A percentile compares a stretch with the other conserved stretches of the same genome.
Evolutionary conservation across 2,113 vertebrate genomes (phyloP).

Genomic region (Chaetodon trifascialis): DNA sequence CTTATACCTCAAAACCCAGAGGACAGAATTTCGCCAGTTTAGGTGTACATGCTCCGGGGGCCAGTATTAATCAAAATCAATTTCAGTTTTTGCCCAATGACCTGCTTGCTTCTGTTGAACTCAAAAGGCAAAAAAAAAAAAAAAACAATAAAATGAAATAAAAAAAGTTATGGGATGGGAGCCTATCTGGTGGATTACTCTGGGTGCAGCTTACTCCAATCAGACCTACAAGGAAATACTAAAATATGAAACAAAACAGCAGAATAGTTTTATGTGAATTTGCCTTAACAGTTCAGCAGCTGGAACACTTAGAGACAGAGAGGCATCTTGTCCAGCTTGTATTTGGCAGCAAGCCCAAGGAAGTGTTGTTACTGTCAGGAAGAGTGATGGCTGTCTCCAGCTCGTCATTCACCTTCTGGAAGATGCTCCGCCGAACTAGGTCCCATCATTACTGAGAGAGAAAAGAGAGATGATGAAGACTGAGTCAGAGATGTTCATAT

Average conservation of each 20-base stretch:
- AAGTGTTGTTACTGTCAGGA: constrained; percentile 99
- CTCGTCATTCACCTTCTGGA: constrained; percentile 93
- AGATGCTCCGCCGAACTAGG: constrained; percentile 96
- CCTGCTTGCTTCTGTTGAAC: too few relatives aligned
- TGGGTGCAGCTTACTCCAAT: constrained; percentile 96
- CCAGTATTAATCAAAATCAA: too few relatives aligned
- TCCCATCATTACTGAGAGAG: constrained; percentile 91
- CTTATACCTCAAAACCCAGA: too few relatives aligned
- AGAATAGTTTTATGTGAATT: not conserved
- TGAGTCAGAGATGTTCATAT: not conserved
- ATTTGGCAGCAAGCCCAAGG: constrained; percentile 94
- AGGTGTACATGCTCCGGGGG: too few relatives aligned
- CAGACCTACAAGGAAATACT: constrained; percentile 83
- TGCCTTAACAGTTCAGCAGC: not conserved
- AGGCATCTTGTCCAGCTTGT: constrained; percentile 91
- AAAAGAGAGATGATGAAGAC: not conserved
- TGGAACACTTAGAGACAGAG: constrained; percentile 88
- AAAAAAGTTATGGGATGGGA: not conserved
- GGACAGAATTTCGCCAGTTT: too few relatives aligned
- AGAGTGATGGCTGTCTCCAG: constrained; percentile 94
- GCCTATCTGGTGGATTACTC: constrained; percentile 90
- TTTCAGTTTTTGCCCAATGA: too few relatives aligned
- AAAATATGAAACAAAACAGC: not conserved
- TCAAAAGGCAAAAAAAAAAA: too few relatives aligned
- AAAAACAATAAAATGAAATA: too few relatives aligned